Percentiles rank a stretch among this genome's conserved stretches.
Evolutionary conservation across 1,140 invertebrate genomes (phyloP).

Genomic region (Oryzaephilus surinamensis): DNA sequence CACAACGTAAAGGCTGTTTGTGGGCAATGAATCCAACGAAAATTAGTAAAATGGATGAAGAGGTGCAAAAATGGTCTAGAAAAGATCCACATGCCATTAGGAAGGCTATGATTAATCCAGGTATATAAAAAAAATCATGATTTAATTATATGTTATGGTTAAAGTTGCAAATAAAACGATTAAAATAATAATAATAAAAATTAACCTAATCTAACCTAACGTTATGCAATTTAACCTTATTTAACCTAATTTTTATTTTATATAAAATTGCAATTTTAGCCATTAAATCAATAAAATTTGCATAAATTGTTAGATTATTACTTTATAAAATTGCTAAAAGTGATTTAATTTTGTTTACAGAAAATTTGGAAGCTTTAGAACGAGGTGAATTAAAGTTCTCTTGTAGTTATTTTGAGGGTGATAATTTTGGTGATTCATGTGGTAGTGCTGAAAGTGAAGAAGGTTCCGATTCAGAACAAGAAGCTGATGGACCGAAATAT

Average conservation of each 20-base stretch:
- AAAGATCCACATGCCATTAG: slow-evolving; percentile 82
- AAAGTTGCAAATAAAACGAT: slow-evolving; percentile 1
- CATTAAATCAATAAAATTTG: too few species aligned
- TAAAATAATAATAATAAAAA: too few species aligned
- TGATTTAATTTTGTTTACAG: slow-evolving; percentile 36
- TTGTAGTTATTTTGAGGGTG: slow-evolving; percentile 31
- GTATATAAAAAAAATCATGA: slow-evolving; percentile 10
- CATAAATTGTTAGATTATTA: too few species aligned
- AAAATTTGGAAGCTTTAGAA: slow-evolving; percentile 69
- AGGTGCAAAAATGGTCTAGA: slow-evolving; percentile 90
- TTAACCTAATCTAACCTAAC: too few species aligned
- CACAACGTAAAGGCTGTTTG: slow-evolving; percentile 78
- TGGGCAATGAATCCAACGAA: slow-evolving; percentile 96
- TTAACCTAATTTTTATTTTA: too few species aligned
- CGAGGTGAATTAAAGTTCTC: slow-evolving; percentile 73
- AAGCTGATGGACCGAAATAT: slow-evolving; percentile 40
- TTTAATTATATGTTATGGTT: slow-evolving; percentile 11
- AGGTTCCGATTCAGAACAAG: slow-evolving; percentile 33
- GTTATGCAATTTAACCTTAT: too few species aligned
- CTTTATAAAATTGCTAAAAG: too few species aligned
- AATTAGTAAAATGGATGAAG: slow-evolving; percentile 93
- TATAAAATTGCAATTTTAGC: too few species aligned
- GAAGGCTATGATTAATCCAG: slow-evolving; percentile 83
- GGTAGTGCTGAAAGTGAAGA: slow-evolving; percentile 41
- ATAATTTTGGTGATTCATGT: slow-evolving; percentile 38